These are phyloP conservation scores for Drosophila erecta DNA, from an alignment of 1,140 invertebrate genomes.

Conservation along the genomic window DNA sequence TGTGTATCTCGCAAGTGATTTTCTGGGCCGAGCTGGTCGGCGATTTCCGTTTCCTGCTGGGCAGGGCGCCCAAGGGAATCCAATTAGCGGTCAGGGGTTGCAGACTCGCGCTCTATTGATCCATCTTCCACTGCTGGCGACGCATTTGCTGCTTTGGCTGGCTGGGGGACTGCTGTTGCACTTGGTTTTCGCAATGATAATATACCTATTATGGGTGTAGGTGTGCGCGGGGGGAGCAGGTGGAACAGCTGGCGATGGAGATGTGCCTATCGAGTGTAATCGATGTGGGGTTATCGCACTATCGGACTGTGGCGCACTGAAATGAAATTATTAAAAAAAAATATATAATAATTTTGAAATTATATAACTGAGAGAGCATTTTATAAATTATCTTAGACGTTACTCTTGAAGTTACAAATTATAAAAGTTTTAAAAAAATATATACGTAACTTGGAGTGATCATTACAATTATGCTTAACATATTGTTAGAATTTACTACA, in stretches of 20 bases:
- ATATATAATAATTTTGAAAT: neutral
- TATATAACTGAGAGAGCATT: too few species aligned
- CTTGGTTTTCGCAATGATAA: conserved; percentile 43
- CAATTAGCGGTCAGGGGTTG: conserved; percentile 39
- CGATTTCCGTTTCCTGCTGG: conserved; percentile 21
- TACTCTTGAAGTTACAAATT: too few species aligned
- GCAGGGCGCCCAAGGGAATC: conserved; percentile 28
- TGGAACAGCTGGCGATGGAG: conserved; percentile 27
- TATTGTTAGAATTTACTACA: neutral
- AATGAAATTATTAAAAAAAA: too few species aligned
- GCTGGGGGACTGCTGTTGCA: conserved; percentile 1
- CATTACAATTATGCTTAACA: too few species aligned
- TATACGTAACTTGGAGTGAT: too few species aligned
- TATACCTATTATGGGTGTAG: neutral
- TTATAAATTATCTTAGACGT: too few species aligned
- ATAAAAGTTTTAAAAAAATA: too few species aligned
- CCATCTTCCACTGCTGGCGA: conserved; percentile 24
- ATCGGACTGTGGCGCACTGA: neutral
- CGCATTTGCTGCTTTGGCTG: conserved; percentile 24
- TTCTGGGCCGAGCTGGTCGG: conserved; percentile 2
- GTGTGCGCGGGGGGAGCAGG: neutral
- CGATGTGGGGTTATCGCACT: conserved; percentile 7
- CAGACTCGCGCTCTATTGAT: conserved; percentile 29
- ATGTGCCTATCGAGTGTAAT: conserved; percentile 19
- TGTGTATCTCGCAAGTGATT: conserved; percentile 40